A percentile compares a stretch with the other conserved stretches of the same genome.
These are phyloP conservation scores for Tautogolabrus adspersus DNA, from an alignment of 2,113 vertebrate genomes.

Conservation along the genomic window DNA sequence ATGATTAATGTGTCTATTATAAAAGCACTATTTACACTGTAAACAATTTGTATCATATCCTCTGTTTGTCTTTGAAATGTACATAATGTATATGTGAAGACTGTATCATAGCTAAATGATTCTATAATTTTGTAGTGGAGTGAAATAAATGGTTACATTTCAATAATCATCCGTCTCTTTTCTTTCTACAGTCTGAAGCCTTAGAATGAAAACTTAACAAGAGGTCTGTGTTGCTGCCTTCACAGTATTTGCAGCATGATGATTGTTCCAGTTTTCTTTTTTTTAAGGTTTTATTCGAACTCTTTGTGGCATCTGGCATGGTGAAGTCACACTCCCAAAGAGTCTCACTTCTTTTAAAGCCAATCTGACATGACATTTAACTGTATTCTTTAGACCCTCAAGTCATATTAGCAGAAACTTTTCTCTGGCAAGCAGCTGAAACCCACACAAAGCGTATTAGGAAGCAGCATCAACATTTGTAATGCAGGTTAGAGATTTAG, in stretches of 20 bases:
- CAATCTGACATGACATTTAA: conserved; percentile 36
- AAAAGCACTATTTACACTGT: conserved; percentile 55
- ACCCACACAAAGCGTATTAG: conserved; percentile 41
- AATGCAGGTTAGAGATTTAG: conserved; percentile 57
- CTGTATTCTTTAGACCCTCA: conserved; percentile 41
- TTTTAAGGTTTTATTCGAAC: conserved; percentile 50
- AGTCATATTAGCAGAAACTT: conserved; percentile 40
- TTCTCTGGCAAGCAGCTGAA: conserved; percentile 61
- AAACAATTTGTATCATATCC: conserved; percentile 69
- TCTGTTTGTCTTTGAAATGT: conserved; percentile 72
- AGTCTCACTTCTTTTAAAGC: conserved; percentile 46
- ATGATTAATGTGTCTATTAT: conserved; percentile 28
- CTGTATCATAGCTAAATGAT: conserved; percentile 83
- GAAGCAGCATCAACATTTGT: conserved; percentile 29
- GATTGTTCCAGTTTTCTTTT: conserved; percentile 39
- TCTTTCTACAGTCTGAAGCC: conserved; percentile 11
- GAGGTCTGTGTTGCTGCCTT: conserved; percentile 38
- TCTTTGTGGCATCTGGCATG: conserved; percentile 40
- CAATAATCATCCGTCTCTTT: conserved; percentile 53
- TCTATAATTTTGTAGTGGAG: conserved; percentile 86
- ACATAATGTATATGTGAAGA: conserved; percentile 84
- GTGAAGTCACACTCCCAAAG: conserved; percentile 30
- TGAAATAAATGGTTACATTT: conserved; percentile 83
- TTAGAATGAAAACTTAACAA: conserved; percentile 52
- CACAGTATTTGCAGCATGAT: conserved; percentile 39